Conservation (phyloP, 2,113 vertebrate species). For the Plectropomus leopardus region DNA sequence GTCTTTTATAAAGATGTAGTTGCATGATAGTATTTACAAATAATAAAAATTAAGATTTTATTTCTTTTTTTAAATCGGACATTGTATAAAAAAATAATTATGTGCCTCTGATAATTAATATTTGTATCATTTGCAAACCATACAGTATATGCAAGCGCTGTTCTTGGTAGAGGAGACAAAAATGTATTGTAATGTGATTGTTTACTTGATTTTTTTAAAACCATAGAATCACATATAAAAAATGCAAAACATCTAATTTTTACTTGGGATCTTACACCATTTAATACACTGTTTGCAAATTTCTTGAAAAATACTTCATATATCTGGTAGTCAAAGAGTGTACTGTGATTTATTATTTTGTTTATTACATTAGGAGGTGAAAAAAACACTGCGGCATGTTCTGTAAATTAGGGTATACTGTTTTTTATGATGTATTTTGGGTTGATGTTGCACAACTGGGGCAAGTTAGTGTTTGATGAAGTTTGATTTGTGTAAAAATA, state of each 20-base stretch:
- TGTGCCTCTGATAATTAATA: neutral
- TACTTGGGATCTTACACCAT: neutral
- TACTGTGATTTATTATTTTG: neutral
- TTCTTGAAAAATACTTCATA: neutral
- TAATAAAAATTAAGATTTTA: accelerated
- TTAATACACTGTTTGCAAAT: neutral
- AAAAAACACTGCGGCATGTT: neutral
- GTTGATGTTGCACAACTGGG: neutral
- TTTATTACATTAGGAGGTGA: neutral
- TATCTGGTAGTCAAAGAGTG: neutral
- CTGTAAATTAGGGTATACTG: neutral
- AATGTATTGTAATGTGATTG: neutral
- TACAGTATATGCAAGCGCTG: neutral
- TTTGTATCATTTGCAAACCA: neutral
- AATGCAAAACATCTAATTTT: neutral
- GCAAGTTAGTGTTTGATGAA: neutral
- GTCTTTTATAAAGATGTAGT: neutral
- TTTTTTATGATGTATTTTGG: neutral
- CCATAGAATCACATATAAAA: neutral
- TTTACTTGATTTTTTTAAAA: neutral
- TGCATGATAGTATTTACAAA: neutral
- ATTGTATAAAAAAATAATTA: neutral
- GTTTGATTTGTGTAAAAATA: neutral
- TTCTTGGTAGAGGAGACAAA: neutral
- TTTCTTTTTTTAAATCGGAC: neutral